These are phyloP conservation scores for Leuctra nigra DNA, from an alignment of 2,888 invertebrate species.

Conservation along the genomic window DNA sequence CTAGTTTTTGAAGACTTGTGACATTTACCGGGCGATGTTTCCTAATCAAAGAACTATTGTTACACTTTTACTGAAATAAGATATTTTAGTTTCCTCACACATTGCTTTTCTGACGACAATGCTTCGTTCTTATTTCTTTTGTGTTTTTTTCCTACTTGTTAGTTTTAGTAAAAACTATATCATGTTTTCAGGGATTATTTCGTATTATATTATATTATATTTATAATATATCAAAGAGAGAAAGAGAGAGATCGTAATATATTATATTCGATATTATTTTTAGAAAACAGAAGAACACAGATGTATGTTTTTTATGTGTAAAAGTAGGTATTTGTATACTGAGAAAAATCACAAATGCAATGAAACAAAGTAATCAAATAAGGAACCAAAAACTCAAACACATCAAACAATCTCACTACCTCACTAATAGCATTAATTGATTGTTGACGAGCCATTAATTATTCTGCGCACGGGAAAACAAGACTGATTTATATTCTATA, in stretches of 20 bases:
- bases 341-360: too few species aligned
- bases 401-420: too few species aligned
- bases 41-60: constrained; percentile 10
- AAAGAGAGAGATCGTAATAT: constrained; percentile 3
- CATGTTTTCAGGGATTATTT: constrained; percentile 8
- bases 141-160: too few species aligned
- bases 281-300: background rate
- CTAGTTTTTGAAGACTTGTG: too few species aligned
- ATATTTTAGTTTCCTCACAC: constrained; percentile 13
- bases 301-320: constrained; percentile 5
- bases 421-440: too few species aligned
- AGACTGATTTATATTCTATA: constrained; percentile 5
- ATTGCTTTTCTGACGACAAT: too few species aligned
- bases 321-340: too few species aligned
- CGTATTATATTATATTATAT: constrained; percentile 1
- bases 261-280: constrained; percentile 14
- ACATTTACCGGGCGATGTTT: constrained; percentile 12
- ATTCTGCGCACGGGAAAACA: constrained; percentile 8
- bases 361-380: too few species aligned
- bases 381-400: too few species aligned
- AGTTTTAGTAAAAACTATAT: background rate
- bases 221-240: constrained; percentile 6
- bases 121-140: constrained; percentile 13
- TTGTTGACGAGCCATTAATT: constrained; percentile 11
- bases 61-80: constrained; percentile 8